These are phyloP conservation scores for Oxycera nigricornis DNA, from an alignment of 2,888 invertebrate genomes.

Conservation along the genomic window DNA sequence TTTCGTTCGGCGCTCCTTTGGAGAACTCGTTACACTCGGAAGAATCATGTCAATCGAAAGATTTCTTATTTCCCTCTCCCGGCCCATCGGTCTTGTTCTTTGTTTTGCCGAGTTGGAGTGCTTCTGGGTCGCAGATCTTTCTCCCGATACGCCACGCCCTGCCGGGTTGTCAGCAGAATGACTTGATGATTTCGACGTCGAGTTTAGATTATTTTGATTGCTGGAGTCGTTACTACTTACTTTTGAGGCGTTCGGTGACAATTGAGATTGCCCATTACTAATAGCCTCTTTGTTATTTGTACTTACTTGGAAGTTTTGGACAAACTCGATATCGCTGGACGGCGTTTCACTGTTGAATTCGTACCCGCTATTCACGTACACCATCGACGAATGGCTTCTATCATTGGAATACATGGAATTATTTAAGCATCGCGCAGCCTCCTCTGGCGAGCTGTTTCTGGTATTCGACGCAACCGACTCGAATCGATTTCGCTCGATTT, in stretches of 20 bases:
- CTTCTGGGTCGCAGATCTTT: background rate
- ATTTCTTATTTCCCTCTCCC: constrained; percentile 3
- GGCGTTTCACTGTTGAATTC: constrained; percentile 43
- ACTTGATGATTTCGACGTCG: background rate
- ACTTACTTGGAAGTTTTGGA: constrained; percentile 30
- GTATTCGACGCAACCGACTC: constrained; percentile 13
- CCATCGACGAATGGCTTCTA: constrained; percentile 15
- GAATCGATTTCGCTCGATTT: constrained; percentile 6
- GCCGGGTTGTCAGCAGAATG: background rate
- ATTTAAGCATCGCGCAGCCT: background rate
- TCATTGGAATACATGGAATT: constrained; percentile 4
- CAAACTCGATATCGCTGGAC: constrained; percentile 43
- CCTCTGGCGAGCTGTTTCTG: constrained; percentile 17
- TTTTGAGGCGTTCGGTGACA: background rate
- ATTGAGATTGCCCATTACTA: background rate
- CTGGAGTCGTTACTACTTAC: background rate
- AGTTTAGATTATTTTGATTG: background rate
- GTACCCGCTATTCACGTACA: constrained; percentile 29
- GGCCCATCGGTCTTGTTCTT: background rate
- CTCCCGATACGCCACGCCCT: background rate
- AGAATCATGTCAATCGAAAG: constrained; percentile 22
- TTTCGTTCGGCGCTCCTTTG: constrained; percentile 4
- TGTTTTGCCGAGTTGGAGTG: background rate
- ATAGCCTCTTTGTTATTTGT: background rate
- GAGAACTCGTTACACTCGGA: background rate